Evolutionary conservation across 2,797 vertebrate species (phyloP).

Genomic region (Propithecus deckenii): DNA sequence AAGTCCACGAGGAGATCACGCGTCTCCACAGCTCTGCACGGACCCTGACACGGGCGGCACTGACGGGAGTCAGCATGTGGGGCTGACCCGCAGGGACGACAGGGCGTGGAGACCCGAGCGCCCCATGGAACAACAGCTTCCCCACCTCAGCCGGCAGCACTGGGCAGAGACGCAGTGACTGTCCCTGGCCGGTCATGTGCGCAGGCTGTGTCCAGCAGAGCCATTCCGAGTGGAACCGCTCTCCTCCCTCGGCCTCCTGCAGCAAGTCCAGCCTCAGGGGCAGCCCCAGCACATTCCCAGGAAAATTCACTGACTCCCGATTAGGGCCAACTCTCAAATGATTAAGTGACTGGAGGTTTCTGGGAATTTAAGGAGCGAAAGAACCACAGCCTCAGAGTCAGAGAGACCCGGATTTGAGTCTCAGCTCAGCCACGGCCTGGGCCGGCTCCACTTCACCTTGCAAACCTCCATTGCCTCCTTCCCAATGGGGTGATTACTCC

Average conservation of each 20-base stretch:
- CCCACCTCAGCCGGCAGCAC: neutral
- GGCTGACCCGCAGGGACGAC: neutral
- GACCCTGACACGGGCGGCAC: neutral
- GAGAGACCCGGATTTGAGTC: neutral
- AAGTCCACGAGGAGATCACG: no score
- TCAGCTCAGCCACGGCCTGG: neutral
- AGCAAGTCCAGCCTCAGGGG: neutral
- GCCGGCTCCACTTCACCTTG: neutral
- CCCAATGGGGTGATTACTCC: neutral
- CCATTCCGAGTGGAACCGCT: neutral
- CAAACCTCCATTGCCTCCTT: neutral
- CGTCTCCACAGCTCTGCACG: fast-evolving
- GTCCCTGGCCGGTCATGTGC: fast-evolving
- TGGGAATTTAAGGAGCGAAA: neutral
- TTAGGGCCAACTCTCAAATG: neutral
- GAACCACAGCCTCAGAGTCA: neutral
- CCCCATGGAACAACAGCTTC: neutral
- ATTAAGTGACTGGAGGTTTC: neutral
- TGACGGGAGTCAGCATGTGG: no score
- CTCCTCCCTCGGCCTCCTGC: fast-evolving
- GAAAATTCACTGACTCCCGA: neutral
- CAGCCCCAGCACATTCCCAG: neutral
- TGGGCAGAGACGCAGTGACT: neutral
- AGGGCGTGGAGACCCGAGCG: neutral
- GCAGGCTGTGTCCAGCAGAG: fast-evolving